Base-by-base conservation (phyloP, 37 sponge, comb jelly and placozoan genomes). In the Hexactinellida sp. region DNA sequence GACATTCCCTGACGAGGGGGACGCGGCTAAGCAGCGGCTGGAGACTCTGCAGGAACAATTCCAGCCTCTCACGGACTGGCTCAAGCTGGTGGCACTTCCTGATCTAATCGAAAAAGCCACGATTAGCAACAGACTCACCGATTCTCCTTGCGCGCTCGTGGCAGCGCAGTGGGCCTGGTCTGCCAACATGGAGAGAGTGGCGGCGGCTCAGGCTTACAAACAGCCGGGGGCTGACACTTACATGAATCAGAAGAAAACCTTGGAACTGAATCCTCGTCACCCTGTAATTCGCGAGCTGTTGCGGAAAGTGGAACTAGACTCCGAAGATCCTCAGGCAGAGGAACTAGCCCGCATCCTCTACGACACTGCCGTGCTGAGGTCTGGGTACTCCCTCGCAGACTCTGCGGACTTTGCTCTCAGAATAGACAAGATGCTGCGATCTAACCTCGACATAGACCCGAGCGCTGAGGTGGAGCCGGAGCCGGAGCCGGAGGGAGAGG, bases 121-220 rank as follows among this genome's bases (percentile, higher is more conserved):
- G 0, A 86, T 98, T 13, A 93, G 94, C 38, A 93, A 95, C 71
- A 88, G 99, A 30, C 89, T 98, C 54, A 88, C 94, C 1, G 91
- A 92, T 54, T 98, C 99, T 21, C 99, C 99, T 0, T 95, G 96
- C 86, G 99, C 96, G 19, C 94, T 98, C 0, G 99, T 98, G 37
- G 99, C 99, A 36, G 85, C 89, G 37, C 93, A 92, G 84, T 93
- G 92, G 84, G 99, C 93, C 83, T 93, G 96, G 96, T 93, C 95
- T 85, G 98, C 94, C 16, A 97, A 97, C 86, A 97, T 97, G 98
- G 98, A 97, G 82, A 83, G 98, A 32, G 93, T 97, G 87, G 95
- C 95, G 92, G 85, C 87, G 51, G 91, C 94, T 35, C 98, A 97
- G 87, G 98, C 98, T 24, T 97, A 97, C 39, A 89, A 93, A 41